Base-by-base conservation (phyloP, 2,888 invertebrate genomes). In the Galerucella calmariensis region DNA sequence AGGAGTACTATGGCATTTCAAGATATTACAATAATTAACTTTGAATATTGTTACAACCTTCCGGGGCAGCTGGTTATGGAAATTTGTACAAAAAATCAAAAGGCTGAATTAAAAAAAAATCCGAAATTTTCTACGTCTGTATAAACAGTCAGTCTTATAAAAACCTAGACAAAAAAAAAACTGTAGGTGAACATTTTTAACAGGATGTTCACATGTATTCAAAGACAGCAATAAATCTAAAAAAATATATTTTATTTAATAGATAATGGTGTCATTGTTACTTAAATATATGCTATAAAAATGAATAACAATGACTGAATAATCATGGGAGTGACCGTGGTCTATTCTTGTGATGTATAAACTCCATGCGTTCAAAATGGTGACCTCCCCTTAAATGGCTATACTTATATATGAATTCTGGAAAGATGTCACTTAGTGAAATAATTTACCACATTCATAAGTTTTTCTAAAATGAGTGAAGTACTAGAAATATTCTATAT, bases 241-340 rank as follows among this genome's bases (percentile, higher is more conserved):
- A 56, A 56, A 20, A 56, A 56, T 14, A 8, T 51, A 56, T 56
- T 56, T 16, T 16, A 56, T 56, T 16, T 56, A 20, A 56, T 56
- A 16, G 56, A 20, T 56, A 56, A 56, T 56, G 16, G 16, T 56
- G 20, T 56, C n/a, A 56, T 56, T 56, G 56, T 56, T 20, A 56
- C 20, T 16, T 56, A 56, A 56, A 56, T 20, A 56, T 56, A 56
- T 56, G 56, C 56, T 56, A 16, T 56, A 16, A 20, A 16, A 20
- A 56, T 56, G 10, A 56, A 69, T 35, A 67, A 56, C 61, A 27
- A 68, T 67, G 68, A 67, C 46, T 67, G 62, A 63, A 79, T 79
- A 56, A 14, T 24, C 68, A 78, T 81, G 81, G 79, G 81, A 81
- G 76, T 78, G 81, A 78, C 81, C 81, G 75, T 81, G 81, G 77